Conservation (phyloP, 2,888 invertebrate genomes). For the Neoascia interrupta region DNA sequence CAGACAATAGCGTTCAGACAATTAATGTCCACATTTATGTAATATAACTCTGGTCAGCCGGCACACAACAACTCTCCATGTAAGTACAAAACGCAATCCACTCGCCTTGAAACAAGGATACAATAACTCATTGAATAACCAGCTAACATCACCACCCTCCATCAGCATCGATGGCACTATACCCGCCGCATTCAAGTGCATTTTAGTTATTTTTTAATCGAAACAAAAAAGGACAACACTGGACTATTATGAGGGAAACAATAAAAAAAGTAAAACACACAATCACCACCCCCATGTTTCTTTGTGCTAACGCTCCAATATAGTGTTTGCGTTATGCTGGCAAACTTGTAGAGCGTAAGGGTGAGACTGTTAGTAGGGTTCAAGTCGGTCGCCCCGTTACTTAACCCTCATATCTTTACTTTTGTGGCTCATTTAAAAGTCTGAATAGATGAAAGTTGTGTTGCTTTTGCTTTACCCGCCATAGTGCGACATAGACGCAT, state of each 20-base stretch:
- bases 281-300: conserved; percentile 63
- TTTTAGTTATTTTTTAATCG: conserved; percentile 48
- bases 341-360: conserved; percentile 36
- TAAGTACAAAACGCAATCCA: conserved; percentile 42
- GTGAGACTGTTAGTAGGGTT: conserved; percentile 45
- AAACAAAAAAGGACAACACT: conserved; percentile 48
- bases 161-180: not conserved
- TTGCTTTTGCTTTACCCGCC: not conserved
- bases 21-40: conserved; percentile 6
- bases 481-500: not conserved
- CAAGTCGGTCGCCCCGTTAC: conserved; percentile 68
- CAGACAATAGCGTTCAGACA: not conserved
- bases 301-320: conserved; percentile 63
- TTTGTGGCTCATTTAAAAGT: conserved; percentile 70
- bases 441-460: conserved; percentile 69
- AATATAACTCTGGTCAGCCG: conserved; percentile 13
- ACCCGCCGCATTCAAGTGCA: conserved; percentile 21
- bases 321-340: conserved; percentile 64
- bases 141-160: conserved; percentile 9
- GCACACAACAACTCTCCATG: conserved; percentile 21
- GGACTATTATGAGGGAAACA: conserved; percentile 58
- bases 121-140: conserved; percentile 34
- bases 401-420: conserved; percentile 70
- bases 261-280: conserved; percentile 1
- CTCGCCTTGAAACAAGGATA: conserved; percentile 34